Base-by-base conservation (phyloP, 35 echinoderm and acorn worm genomes). In the Hemicentrotus pulcherrimus region DNA sequence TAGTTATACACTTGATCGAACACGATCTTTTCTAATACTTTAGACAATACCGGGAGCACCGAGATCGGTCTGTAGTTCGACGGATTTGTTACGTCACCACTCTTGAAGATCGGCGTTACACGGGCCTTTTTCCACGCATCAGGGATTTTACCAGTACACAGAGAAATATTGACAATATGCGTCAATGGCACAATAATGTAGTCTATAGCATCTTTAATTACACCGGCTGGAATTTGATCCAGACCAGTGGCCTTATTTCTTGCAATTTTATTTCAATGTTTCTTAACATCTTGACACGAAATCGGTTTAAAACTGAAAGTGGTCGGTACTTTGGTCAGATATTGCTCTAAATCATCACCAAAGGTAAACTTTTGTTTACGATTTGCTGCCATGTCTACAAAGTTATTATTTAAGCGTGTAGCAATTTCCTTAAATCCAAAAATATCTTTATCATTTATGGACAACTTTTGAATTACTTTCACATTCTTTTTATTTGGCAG, bases 181-280 rank as follows among this genome's bases (percentile, higher is more conserved):
- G 91, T 92, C 10, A 92, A 31, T 8, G 91, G 91, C 28, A 2
- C 46, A 92, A 92, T 31, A 5, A 92, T 92, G 91, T 92, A 18
- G 1, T 92, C 91, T 18, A 92, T 92, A 10, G 46, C 8, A n/a
- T 92, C 15, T 46, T 92, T 92, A 8, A 92, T n/a, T 6, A 92
- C 31, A 50, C 46, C 15, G 19, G 91, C 41, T 50, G 91, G 91
- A 19, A 92, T 92, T 50, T 92, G 91, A 92, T 92, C 91, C 3
- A 92, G 91, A 19, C 91, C 91, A 46, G 46, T 92, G 33, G 91
- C 91, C 91, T 92, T 48, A 50, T 92, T 92, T 6, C 59, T 61
- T 18, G 59, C 59, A 61, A 61, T 19, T 8, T 61, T 2, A 61
- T 61, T 61, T 4, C 4, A 7, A 19, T 8, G 8, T 61, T 61